Conservation (phyloP, 1,140 invertebrate genomes). For the Globodera rostochiensis region DNA sequence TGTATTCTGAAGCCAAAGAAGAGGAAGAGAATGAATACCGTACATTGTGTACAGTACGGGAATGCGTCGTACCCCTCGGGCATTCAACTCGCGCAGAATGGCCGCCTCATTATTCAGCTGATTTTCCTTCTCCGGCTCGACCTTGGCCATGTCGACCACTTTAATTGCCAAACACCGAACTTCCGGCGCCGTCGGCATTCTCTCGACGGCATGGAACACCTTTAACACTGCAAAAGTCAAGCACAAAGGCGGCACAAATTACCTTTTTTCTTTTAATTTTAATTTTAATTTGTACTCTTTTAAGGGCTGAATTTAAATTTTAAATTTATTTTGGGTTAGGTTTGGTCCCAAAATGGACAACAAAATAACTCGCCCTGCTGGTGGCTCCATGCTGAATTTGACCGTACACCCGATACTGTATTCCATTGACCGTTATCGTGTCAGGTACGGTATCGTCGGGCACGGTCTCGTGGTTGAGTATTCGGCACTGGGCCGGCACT, state of each 20-base stretch:
- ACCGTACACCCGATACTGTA: constrained; percentile 6
- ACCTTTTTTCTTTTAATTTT: no score
- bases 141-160: constrained; percentile 16
- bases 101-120: constrained; percentile 24
- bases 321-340: no score
- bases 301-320: no score
- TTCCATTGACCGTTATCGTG: constrained; percentile 5
- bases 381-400: constrained; percentile 31
- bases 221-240: background rate
- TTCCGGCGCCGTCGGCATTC: background rate
- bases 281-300: no score
- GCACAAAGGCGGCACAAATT: background rate
- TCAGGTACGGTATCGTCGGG: background rate
- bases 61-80: background rate
- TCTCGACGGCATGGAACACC: constrained; percentile 30
- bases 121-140: constrained; percentile 20
- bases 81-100: constrained; percentile 14
- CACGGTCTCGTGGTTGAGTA: constrained; percentile 14
- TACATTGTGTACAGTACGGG: constrained; percentile 14
- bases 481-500: constrained; percentile 15
- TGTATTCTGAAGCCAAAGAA: no score
- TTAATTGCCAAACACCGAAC: constrained; percentile 21
- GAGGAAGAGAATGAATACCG: no score
- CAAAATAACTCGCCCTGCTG: constrained; percentile 11
- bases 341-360: no score